Conservation (phyloP, 2,888 invertebrate genomes). For the Rapana venosa region DNA sequence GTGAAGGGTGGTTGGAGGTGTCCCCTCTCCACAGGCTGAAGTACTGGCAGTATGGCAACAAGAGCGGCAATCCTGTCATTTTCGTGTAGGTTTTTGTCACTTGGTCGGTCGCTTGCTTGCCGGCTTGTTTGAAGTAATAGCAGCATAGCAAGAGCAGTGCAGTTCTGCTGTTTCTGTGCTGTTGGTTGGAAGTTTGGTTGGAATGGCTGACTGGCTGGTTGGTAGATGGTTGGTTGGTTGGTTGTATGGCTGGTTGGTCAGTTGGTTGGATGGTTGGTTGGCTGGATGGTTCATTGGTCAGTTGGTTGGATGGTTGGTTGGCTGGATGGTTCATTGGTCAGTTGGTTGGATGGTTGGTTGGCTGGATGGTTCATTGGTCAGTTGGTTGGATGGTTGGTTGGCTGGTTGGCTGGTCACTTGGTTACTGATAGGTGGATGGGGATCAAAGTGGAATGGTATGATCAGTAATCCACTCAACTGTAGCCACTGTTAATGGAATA, state of each 20-base stretch:
- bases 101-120: background rate
- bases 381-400: background rate
- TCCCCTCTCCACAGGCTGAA: slow-evolving; percentile 72
- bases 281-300: background rate
- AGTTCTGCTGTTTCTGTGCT: background rate
- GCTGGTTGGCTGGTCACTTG: too few relatives aligned
- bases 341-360: background rate
- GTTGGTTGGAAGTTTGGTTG: background rate
- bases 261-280: background rate
- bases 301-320: too few relatives aligned
- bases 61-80: slow-evolving; percentile 71
- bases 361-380: too few relatives aligned
- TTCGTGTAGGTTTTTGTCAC: slow-evolving; percentile 64
- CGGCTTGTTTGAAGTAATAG: background rate
- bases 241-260: background rate
- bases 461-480: too few relatives aligned
- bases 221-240: background rate
- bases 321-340: too few relatives aligned
- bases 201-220: too few relatives aligned
- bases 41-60: slow-evolving; percentile 72
- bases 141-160: background rate
- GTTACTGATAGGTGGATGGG: too few relatives aligned
- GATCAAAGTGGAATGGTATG: too few relatives aligned
- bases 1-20: slow-evolving; percentile 67
- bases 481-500: too few relatives aligned